Evolutionary conservation across 2,113 vertebrate genomes (phyloP).

Genomic region (Ciconia stormi): DNA sequence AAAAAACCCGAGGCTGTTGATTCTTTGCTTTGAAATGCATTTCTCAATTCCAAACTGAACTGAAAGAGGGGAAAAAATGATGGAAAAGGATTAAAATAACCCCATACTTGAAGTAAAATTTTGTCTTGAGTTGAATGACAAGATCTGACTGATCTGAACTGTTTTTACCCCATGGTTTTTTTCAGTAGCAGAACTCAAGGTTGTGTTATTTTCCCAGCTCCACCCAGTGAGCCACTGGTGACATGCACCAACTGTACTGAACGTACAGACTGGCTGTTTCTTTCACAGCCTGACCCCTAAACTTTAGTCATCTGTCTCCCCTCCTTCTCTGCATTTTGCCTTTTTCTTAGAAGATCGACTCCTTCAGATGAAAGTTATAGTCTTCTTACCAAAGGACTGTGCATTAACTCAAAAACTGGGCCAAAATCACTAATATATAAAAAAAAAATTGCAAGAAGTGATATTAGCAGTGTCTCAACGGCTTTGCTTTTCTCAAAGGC

Average conservation of each 20-base stretch:
- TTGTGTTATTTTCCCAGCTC: background rate
- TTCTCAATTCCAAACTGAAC: background rate
- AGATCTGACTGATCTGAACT: background rate
- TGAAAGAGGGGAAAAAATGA: background rate
- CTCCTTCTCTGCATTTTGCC: background rate
- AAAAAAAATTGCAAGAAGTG: background rate
- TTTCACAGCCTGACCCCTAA: background rate
- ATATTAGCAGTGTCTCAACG: background rate
- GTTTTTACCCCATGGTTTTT: background rate
- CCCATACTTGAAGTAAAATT: background rate
- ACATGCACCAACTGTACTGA: background rate
- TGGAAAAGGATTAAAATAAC: background rate
- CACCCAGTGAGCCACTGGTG: background rate
- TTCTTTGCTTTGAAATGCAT: background rate
- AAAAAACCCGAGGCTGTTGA: background rate
- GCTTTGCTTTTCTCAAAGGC: background rate
- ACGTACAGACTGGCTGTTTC: background rate
- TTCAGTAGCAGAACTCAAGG: background rate
- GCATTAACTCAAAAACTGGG: background rate
- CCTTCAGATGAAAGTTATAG: background rate
- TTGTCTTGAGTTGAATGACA: background rate
- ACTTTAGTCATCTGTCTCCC: background rate
- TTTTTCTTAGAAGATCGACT: background rate
- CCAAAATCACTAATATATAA: background rate
- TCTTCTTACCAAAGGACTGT: background rate